Percentiles rank a stretch among this genome's conserved stretches.
Evolutionary conservation across 1,140 invertebrate species (phyloP).

Genomic region (Nasonia vitripennis): DNA sequence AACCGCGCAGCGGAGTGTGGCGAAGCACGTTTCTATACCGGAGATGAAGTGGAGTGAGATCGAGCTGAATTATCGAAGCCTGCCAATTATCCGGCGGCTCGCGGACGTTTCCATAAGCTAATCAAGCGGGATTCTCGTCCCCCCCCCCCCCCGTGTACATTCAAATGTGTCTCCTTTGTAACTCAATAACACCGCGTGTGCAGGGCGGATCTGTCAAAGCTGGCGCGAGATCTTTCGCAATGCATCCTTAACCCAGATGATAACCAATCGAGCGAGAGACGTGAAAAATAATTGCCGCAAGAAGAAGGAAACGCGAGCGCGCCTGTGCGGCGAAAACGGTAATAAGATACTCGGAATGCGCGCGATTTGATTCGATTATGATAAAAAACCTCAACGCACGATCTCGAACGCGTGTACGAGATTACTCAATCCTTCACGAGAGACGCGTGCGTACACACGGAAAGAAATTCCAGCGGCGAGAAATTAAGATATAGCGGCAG

Average conservation of each 20-base stretch:
- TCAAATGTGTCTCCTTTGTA: neutral
- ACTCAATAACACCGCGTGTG: neutral
- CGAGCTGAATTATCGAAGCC: neutral
- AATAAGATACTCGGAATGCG: neutral
- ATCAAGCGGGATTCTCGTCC: neutral
- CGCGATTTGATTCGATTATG: neutral
- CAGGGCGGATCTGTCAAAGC: too few species aligned
- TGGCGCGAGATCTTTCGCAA: neutral
- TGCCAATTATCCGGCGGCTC: neutral
- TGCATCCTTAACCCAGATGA: neutral
- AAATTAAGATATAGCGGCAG: conserved; percentile 10
- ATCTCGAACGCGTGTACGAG: neutral
- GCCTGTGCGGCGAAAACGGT: neutral
- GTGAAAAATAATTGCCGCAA: neutral
- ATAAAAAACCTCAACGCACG: neutral
- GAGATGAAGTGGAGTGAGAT: neutral
- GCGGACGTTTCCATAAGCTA: neutral
- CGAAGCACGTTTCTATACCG: neutral
- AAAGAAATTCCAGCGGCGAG: neutral
- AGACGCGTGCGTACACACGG: too few species aligned
- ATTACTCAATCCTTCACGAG: neutral
- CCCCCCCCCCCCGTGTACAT: neutral
- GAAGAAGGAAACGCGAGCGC: neutral
- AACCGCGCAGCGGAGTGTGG: too few species aligned
- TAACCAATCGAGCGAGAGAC: neutral